Evolutionary conservation across 2,888 invertebrate genomes (phyloP).

Genomic region (Euzetes globulus): DNA sequence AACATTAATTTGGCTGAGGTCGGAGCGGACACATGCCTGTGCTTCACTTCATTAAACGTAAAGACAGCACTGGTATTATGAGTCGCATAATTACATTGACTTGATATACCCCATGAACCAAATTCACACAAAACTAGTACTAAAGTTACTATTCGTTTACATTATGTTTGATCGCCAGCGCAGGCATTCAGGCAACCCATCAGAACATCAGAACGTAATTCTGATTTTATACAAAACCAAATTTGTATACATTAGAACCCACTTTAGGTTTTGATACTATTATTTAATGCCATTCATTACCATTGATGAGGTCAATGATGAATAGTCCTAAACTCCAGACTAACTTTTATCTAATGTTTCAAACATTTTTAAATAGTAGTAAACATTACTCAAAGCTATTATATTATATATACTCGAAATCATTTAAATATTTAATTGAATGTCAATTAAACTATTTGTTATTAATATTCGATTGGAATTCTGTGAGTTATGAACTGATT

Average conservation of each 20-base stretch:
- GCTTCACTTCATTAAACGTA: slow-evolving; percentile 9
- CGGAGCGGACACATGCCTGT: slow-evolving; percentile 16
- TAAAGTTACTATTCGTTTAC: slow-evolving; percentile 5
- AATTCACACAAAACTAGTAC: background rate
- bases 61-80: background rate
- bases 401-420: too few species aligned
- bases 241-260: slow-evolving; percentile 1
- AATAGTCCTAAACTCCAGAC: background rate
- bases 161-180: background rate
- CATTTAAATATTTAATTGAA: background rate
- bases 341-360: background rate
- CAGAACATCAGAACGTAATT: background rate
- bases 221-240: slow-evolving; percentile 9
- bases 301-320: background rate
- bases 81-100: background rate
- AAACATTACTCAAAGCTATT: too few species aligned
- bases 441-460: background rate
- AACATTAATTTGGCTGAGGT: slow-evolving; percentile 5
- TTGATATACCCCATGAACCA: slow-evolving; percentile 4
- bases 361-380: too few species aligned
- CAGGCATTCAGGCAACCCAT: background rate
- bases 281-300: background rate
- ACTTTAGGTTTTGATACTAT: background rate
- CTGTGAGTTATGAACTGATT: background rate
- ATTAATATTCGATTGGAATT: background rate